A percentile compares a stretch with the other conserved stretches of the same genome.
phyloP scores from a whole-genome alignment of 2,888 invertebrate species.

The Lucinisca nassula region DNA sequence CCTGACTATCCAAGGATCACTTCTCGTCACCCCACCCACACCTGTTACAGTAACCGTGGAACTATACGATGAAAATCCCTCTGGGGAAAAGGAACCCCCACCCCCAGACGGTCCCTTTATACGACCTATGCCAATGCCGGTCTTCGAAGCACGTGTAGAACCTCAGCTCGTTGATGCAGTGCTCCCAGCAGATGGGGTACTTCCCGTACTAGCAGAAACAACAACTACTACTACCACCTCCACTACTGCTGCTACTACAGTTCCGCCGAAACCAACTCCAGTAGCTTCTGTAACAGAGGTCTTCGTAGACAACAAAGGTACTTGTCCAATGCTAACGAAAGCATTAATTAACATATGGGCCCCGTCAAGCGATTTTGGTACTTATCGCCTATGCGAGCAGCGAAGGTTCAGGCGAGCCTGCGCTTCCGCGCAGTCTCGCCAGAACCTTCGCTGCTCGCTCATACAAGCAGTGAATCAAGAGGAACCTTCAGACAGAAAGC shows the following conservation, averaged over 20 bases:
- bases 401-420: too few relatives aligned
- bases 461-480: too few relatives aligned
- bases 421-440: too few relatives aligned
- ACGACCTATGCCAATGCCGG: not conserved
- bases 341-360: too few relatives aligned
- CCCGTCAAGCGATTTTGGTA: too few relatives aligned
- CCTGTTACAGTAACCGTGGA: constrained; percentile 65
- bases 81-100: not conserved
- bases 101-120: not conserved
- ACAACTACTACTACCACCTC: not conserved
- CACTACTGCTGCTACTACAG: not conserved
- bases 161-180: not conserved
- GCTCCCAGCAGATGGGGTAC: not conserved
- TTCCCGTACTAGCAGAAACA: not conserved
- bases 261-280: not conserved
- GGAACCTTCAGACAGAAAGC: too few relatives aligned
- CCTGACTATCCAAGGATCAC: constrained; percentile 64
- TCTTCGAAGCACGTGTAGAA: not conserved
- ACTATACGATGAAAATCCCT: constrained; percentile 29
- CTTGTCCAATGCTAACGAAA: too few relatives aligned
- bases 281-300: not conserved
- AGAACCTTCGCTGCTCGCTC: too few relatives aligned
- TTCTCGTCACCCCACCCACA: constrained; percentile 53
- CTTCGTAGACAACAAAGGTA: not conserved
- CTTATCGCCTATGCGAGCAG: too few relatives aligned